phyloP scores from a whole-genome alignment of 2,797 vertebrate species.

The Fistularia commersonii region DNA sequence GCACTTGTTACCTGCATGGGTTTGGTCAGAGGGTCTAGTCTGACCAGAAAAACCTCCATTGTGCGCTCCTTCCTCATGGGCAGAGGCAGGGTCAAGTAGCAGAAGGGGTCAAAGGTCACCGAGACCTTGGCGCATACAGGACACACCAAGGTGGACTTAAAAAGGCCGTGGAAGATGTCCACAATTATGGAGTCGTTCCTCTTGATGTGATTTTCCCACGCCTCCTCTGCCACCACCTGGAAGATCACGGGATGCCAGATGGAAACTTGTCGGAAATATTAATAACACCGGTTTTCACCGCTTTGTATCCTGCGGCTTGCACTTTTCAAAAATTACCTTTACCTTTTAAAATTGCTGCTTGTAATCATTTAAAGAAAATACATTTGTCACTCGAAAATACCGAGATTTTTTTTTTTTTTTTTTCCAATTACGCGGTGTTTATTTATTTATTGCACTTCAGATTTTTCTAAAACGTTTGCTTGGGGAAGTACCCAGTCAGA shows the following conservation, averaged over 20 bases:
- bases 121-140: conserved; percentile 95
- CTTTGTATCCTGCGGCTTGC: not conserved
- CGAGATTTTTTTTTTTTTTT: too few species aligned
- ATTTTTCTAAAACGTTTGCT: too few species aligned
- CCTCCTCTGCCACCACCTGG: conserved; percentile 96
- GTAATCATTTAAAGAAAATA: too few species aligned
- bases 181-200: conserved; percentile 99
- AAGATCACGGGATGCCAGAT: not conserved
- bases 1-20: conserved; percentile 85
- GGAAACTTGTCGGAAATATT: not conserved
- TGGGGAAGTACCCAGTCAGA: too few species aligned
- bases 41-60: conserved; percentile 92
- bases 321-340: too few species aligned
- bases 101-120: conserved; percentile 98
- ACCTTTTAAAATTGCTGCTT: too few species aligned
- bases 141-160: conserved; percentile 97
- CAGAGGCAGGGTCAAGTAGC: conserved; percentile 96
- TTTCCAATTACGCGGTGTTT: too few species aligned
- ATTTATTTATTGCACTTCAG: too few species aligned
- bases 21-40: conserved; percentile 90
- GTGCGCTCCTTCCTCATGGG: conserved; percentile 98
- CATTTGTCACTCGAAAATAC: too few species aligned
- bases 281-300: not conserved
- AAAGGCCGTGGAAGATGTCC: conserved; percentile 98
- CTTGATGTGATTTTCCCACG: conserved; percentile 97